Evolutionary conservation across 2,888 invertebrate genomes (phyloP).

Genomic region (Caenorhabditis drosophilae): DNA sequence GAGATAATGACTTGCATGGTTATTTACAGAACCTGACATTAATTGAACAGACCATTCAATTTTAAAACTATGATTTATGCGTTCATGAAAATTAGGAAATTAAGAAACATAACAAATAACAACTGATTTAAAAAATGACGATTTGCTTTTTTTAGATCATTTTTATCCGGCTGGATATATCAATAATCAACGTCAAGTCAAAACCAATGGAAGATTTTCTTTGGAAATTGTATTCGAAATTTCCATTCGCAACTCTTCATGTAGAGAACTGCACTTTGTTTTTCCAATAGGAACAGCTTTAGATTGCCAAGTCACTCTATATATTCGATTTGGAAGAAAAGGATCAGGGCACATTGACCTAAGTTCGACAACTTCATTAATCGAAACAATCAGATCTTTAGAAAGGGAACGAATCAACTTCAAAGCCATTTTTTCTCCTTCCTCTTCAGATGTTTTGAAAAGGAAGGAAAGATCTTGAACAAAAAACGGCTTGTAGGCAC

Average conservation of each 20-base stretch:
- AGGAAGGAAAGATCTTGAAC: slow-evolving; percentile 60
- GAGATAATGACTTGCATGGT: too few species aligned
- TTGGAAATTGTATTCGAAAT: slow-evolving; percentile 13
- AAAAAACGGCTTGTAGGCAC: slow-evolving; percentile 48
- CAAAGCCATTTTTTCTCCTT: slow-evolving; percentile 19
- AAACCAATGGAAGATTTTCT: slow-evolving; percentile 27
- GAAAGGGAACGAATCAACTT: slow-evolving; percentile 25
- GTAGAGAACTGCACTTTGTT: slow-evolving; percentile 44
- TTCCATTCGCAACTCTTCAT: slow-evolving; percentile 44
- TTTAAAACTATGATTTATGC: background rate
- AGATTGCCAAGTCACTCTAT: slow-evolving; percentile 60
- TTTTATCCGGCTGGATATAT: too few species aligned
- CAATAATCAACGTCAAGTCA: slow-evolving; percentile 36
- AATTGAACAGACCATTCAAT: background rate
- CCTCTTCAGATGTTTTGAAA: slow-evolving; percentile 30
- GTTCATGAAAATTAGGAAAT: background rate
- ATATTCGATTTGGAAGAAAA: slow-evolving; percentile 56
- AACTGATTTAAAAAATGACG: too few species aligned
- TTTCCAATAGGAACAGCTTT: slow-evolving; percentile 41
- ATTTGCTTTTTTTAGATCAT: too few species aligned
- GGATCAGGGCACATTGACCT: slow-evolving; percentile 53
- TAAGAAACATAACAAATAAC: background rate
- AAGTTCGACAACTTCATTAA: slow-evolving; percentile 44
- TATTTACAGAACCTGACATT: too few species aligned
- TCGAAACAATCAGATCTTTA: slow-evolving; percentile 32